These are phyloP conservation scores for Clusia tigrina DNA, from an alignment of 2,888 invertebrate genomes.

Conservation along the genomic window DNA sequence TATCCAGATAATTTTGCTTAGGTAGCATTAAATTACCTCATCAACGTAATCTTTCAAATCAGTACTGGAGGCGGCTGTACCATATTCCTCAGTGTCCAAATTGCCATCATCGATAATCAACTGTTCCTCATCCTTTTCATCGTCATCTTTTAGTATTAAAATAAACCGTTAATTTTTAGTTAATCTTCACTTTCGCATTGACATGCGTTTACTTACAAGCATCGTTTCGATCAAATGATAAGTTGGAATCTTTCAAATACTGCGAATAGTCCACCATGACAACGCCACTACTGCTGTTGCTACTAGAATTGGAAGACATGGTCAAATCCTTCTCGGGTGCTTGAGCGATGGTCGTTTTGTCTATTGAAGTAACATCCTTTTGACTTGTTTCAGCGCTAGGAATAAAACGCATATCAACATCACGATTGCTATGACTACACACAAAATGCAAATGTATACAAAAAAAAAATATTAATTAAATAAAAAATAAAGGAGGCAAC, in stretches of 20 bases:
- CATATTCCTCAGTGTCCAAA: conserved; percentile 57
- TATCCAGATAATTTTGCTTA: too few species aligned
- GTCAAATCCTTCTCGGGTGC: conserved; percentile 33
- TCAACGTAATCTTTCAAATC: conserved; percentile 6
- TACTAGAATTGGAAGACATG: conserved; percentile 47
- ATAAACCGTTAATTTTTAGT: background rate
- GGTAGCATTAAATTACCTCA: too few species aligned
- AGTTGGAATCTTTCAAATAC: conserved; percentile 63
- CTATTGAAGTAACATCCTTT: too few species aligned
- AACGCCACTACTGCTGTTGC: conserved; percentile 54
- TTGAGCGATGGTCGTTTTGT: too few species aligned
- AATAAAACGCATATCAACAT: conserved; percentile 57
- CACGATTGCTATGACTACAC: conserved; percentile 34
- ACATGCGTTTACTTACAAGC: conserved; percentile 51
- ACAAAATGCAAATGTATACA: conserved; percentile 22
- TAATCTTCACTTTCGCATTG: background rate
- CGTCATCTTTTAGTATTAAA: conserved; percentile 63
- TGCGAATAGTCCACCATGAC: conserved; percentile 62
- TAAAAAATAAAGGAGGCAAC: conserved; percentile 4
- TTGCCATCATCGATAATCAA: conserved; percentile 60
- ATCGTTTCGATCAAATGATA: conserved; percentile 54
- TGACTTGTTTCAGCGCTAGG: conserved; percentile 41
- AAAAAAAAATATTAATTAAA: conserved; percentile 18
- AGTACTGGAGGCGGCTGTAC: conserved; percentile 32
- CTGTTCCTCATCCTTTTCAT: conserved; percentile 68